Evolutionary conservation across 2,113 vertebrate genomes (phyloP).

Genomic region (Beaufortia kweichowensis): DNA sequence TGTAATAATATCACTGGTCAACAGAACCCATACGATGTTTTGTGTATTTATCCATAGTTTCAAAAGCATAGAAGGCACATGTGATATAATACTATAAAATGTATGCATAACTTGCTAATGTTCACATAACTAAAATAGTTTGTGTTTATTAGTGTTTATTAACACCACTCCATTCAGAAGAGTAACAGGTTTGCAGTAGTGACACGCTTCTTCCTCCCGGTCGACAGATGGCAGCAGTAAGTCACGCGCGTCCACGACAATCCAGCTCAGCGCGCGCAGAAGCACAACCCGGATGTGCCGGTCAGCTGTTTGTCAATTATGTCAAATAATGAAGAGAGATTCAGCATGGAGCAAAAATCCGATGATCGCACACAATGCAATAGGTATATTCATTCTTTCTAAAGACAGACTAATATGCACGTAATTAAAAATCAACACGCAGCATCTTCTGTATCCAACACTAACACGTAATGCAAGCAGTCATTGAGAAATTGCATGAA

Average conservation of each 20-base stretch:
- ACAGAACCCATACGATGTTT: not conserved
- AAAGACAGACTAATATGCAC: not conserved
- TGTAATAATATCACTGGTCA: not conserved
- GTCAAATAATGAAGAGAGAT: constrained; percentile 15
- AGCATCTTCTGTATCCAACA: constrained; percentile 54
- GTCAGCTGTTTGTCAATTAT: constrained; percentile 34
- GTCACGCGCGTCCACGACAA: not conserved
- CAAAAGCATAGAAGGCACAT: no score
- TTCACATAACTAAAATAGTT: no score
- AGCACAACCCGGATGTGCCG: constrained; percentile 22
- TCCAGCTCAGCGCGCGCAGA: not conserved
- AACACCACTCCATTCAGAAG: no score
- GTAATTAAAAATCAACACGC: not conserved
- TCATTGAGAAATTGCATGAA: constrained; percentile 2
- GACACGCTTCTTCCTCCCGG: not conserved
- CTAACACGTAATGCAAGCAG: not conserved
- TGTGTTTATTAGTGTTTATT: no score
- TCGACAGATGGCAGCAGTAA: constrained; percentile 21
- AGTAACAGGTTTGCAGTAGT: no score
- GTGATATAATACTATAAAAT: no score
- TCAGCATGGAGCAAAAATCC: constrained; percentile 6
- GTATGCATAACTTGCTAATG: no score
- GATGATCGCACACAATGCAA: constrained; percentile 56
- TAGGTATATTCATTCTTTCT: constrained; percentile 19
- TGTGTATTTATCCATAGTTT: no score